Percentiles rank a stretch among this genome's conserved stretches.
Conservation (phyloP, 2,113 vertebrate species). For the Isichthys henryi region DNA sequence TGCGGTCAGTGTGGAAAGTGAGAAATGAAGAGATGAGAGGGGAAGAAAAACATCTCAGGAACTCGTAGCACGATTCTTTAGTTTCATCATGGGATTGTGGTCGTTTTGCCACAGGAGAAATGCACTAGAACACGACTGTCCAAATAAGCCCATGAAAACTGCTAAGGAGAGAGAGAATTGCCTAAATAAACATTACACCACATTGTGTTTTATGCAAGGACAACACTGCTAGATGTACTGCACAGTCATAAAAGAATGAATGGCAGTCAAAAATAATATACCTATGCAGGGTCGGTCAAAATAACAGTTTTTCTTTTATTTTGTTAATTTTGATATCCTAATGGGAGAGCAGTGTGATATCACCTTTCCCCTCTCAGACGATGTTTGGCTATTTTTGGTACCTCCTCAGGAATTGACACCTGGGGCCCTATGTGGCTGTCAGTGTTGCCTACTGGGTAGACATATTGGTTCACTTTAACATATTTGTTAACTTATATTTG, state of each 20-base stretch:
- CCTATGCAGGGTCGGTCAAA: neutral
- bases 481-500: neutral
- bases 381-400: neutral
- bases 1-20: slow-evolving; percentile 32
- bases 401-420: neutral
- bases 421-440: neutral
- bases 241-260: neutral
- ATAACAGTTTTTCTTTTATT: neutral
- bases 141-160: neutral
- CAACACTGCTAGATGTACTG: neutral
- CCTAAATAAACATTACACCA: neutral
- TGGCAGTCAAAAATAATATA: neutral
- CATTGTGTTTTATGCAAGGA: neutral
- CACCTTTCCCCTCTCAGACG: neutral
- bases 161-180: neutral
- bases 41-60: slow-evolving; percentile 19
- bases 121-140: neutral
- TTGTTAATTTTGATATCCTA: neutral
- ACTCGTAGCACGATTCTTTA: slow-evolving; percentile 4
- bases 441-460: neutral
- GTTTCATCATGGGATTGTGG: neutral
- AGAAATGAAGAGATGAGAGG: slow-evolving; percentile 10
- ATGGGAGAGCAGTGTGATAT: neutral
- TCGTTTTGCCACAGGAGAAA: neutral
- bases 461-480: neutral